Evolutionary conservation across 2,113 vertebrate species (phyloP), one percentile per base, ranked within the genome.

Genomic region (Aldabrachelys gigantea): DNA sequence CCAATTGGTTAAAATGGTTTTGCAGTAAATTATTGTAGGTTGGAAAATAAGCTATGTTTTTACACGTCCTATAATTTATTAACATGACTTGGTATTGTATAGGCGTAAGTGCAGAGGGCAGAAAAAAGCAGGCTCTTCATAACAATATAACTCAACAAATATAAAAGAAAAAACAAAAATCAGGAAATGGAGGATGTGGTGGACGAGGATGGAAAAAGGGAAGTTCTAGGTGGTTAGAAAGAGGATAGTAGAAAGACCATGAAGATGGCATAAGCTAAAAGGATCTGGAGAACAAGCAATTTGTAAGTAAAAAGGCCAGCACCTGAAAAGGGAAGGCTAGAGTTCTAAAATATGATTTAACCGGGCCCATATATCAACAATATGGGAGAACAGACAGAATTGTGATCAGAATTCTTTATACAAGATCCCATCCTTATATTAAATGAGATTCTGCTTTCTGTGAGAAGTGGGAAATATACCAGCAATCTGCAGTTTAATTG

Each of bases 31-130:
- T 95, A 57, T 89, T 84, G 91, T 65, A 86, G 95, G 92, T 94
- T 96, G 94, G 91, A 81, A 97, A 96, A 96, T 94, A 86, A 96
- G 87, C 94, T 89, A 75, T 88, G 75, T 88, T 93, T 97, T 89
- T 92, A 54, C 92, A 95, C 93, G 96, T 97, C 87, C 91, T 97
- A 4, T 95, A 95, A 97, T 97, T 97, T 96, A 89, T 94, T 96
- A 88, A 93, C 93, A 1, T 75, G 92, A 81, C 94, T 97, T 94
- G 85, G n/a, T 92, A 19, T 97, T 96, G 89, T 96, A 9, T 85
- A 90, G 29, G 83, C 1, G 0, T 83, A 1, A 4, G 85, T 69
- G 41, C 87, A 62, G 90, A 96, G 92, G 80, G 89, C 79, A 85
- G 89, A 94, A 85, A 89, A 89, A 92, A 53, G 27, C 56, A 84